A percentile compares a stretch with the other conserved stretches of the same genome.
Evolutionary conservation across 2,113 vertebrate species (phyloP).

Genomic region (Empidonax traillii): DNA sequence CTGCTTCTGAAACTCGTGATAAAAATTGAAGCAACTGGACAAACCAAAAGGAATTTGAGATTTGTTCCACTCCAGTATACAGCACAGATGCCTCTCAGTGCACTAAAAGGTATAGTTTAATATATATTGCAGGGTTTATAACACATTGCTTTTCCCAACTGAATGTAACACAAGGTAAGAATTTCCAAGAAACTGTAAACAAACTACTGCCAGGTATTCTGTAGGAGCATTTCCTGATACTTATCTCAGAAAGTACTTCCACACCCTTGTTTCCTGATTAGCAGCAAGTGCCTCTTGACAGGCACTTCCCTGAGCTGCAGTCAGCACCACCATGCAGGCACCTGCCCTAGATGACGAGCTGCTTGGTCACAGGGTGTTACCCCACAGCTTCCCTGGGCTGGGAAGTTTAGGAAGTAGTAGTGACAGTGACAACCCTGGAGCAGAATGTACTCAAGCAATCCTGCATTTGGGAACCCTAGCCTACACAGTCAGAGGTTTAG

Average conservation of each 20-base stretch:
- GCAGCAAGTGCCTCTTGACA: neutral
- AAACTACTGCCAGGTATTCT: neutral
- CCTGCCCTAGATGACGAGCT: neutral
- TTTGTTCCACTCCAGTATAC: neutral
- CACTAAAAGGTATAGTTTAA: neutral
- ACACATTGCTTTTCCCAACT: neutral
- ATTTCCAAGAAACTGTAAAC: neutral
- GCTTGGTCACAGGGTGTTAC: neutral
- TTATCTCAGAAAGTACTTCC: neutral
- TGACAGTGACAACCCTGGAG: neutral
- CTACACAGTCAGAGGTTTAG: neutral
- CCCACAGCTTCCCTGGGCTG: rapidly evolving
- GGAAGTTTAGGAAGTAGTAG: neutral
- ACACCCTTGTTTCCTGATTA: neutral
- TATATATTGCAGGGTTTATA: neutral
- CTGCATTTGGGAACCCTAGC: neutral
- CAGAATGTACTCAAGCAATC: neutral
- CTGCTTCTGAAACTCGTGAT: neutral
- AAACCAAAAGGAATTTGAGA: neutral
- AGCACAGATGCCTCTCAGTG: neutral
- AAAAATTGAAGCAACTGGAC: neutral
- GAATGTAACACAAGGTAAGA: neutral
- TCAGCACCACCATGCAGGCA: neutral
- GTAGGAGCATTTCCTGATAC: neutral
- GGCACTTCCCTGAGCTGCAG: neutral